Percentiles rank a stretch among this genome's conserved stretches.
Conservation (phyloP, 2,888 invertebrate genomes). For the Iphiclides podalirius region DNA sequence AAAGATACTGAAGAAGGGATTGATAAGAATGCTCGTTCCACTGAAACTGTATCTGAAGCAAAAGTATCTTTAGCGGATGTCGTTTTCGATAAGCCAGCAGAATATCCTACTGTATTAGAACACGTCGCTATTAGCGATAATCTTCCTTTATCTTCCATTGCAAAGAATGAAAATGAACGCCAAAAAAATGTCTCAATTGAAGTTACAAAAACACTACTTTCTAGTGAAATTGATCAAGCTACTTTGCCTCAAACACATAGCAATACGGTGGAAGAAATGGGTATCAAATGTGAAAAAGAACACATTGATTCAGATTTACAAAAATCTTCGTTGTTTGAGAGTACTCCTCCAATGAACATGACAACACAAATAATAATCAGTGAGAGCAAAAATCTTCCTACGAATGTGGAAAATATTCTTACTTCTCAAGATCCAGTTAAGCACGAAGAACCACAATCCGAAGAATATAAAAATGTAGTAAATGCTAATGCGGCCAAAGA, state of each 20-base stretch:
- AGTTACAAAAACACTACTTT: conserved; percentile 16
- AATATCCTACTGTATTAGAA: not conserved
- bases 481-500: not conserved
- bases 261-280: not conserved
- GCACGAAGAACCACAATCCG: not conserved
- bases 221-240: conserved; percentile 15
- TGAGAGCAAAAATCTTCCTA: not conserved
- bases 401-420: not conserved
- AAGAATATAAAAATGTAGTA: not conserved
- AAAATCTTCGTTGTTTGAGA: not conserved
- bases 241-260: not conserved
- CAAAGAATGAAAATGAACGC: not conserved
- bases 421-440: not conserved
- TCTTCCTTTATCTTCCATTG: not conserved
- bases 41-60: not conserved
- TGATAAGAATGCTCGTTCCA: not conserved
- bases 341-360: not conserved
- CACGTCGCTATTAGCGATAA: not conserved
- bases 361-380: not conserved
- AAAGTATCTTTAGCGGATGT: not conserved
- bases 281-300: not conserved
- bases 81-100: not conserved
- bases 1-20: not conserved
- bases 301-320: not conserved
- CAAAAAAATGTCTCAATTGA: conserved; percentile 9